Evolutionary conservation across 2,888 invertebrate species (phyloP), one percentile per base, ranked within the genome.

Genomic region (Onthophagus sagittarius): DNA sequence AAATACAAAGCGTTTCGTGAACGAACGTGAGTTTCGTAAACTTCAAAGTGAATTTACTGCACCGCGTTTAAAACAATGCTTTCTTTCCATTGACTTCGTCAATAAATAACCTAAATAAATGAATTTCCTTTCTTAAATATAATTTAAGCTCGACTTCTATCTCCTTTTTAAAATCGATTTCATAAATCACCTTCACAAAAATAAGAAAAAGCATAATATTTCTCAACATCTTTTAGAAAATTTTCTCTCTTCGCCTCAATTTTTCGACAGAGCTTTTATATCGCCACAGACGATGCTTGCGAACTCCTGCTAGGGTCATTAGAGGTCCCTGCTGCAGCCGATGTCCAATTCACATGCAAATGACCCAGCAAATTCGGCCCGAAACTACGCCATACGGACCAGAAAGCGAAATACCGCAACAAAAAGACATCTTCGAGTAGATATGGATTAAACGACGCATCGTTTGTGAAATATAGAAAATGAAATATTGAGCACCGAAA

Each of bases 321-420:
- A 67, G 63, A 32, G 67, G 67, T 15, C 31, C n/a, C 31, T 67
- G 15, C 67, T 23, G 67, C 32, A 31, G 67, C 39, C 39, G 32
- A 32, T 23, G 23, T 67, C 15, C 67, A 67, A 67, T 67, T 67
- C 23, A 67, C n/a, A 67, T 67, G 67, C 23, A 67, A 67, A 67
- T 67, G 31, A 31, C 67, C 67, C 31, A 67, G 31, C 67, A 67
- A 67, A 67, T 67, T 67, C 32, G n/a, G 11, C 15, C 15, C 67
- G 15, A 31, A 23, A 67, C 67, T 67, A 67, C 67, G 67, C 32
- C 32, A 31, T 67, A 23, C 15, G 31, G 67, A 53, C 39, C 39
- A 53, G 39, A 53, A 53, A 53, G 39, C 39, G 39, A 53, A 53
- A 53, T 53, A 53, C 39, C 39, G 39, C 39, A 53, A 53, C 39